phyloP scores from a whole-genome alignment of 2,888 invertebrate genomes.

The Synanthedon vespiformis region DNA sequence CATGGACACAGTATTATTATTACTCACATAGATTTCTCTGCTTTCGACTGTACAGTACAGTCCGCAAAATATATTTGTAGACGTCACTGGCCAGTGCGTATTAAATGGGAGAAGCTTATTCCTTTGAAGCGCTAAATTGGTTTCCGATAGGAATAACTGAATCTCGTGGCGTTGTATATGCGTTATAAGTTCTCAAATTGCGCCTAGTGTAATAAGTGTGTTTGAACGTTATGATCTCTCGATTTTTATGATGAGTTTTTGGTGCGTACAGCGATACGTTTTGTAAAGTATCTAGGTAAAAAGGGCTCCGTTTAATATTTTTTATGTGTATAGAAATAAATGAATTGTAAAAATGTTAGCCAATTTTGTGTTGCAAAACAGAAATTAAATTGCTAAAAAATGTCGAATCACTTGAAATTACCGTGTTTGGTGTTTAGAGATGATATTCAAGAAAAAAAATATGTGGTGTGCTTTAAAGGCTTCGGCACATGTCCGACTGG shows the following conservation, averaged over 20 bases:
- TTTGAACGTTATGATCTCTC: not conserved
- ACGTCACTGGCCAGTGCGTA: no score
- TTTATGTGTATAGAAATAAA: conserved; percentile 52
- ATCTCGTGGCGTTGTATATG: no score
- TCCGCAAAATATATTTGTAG: no score
- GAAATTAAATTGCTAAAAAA: conserved; percentile 10
- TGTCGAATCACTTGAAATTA: conserved; percentile 2
- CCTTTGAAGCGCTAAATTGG: no score
- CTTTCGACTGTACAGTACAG: no score
- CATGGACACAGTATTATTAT: no score
- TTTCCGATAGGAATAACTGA: no score
- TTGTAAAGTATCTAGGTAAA: conserved; percentile 29
- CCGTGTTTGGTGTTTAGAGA: conserved; percentile 14
- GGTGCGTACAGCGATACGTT: conserved; percentile 19
- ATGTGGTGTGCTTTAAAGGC: not conserved
- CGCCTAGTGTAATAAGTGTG: not conserved
- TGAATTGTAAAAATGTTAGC: conserved; percentile 9
- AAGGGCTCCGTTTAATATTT: conserved; percentile 43
- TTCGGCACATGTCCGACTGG: not conserved
- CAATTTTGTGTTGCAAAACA: conserved; percentile 6
- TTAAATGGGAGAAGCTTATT: no score
- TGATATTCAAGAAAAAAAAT: not conserved
- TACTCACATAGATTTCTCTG: no score
- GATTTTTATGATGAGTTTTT: conserved; percentile 6
- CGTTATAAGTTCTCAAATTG: not conserved